Base-by-base conservation (phyloP, 2,797 vertebrate genomes). In the Neoniphon sammara region DNA sequence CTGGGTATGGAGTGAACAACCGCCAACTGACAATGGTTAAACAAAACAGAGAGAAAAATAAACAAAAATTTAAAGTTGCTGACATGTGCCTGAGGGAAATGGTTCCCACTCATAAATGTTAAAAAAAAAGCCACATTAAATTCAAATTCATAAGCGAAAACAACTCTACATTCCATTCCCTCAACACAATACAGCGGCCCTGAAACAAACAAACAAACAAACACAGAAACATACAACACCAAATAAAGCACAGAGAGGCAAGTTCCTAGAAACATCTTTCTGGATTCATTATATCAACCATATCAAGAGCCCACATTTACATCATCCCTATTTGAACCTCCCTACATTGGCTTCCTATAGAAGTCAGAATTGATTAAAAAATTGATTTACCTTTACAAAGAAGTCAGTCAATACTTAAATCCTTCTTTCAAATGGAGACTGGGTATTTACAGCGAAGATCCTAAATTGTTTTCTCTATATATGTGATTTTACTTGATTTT, bases 21-120 rank as follows among this genome's bases (percentile, higher is more conserved):
- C 61, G 66, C 70, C 73, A 62, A 47, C 65, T 60, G 74, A 65
- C 66, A 65, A 61, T 61, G 59, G 47, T 67, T 80, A 61, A 67
- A 79, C 53, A 23, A 61, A 54, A 18, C 44, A 55, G 76, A 54
- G 63, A 63, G 60, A 60, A 53, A 55, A 61, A 67, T 54, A 67
- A 59, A 9, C 36, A 71, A 34, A 53, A 52, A 47, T 49, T 63
- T 36, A 7, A 77, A 77, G 74, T 57, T 56, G 59, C 59, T 75
- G 74, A 84, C 75, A 75, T 74, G 54, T 80, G 62, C 65, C n/a
- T 15, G 25, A 7, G 53, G 50, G 36, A 78, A 78, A 69, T 17
- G n/a, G n/a, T 55, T 74, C 31, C 39, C 36, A 57, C 15, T 39
- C 25, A 62, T 52, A 70, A 73, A 50, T 44, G 10, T 57, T 44